A percentile compares a stretch with the other conserved stretches of the same genome.
Evolutionary conservation across 2,113 vertebrate genomes (phyloP).

Genomic region (Tupaia tana): DNA sequence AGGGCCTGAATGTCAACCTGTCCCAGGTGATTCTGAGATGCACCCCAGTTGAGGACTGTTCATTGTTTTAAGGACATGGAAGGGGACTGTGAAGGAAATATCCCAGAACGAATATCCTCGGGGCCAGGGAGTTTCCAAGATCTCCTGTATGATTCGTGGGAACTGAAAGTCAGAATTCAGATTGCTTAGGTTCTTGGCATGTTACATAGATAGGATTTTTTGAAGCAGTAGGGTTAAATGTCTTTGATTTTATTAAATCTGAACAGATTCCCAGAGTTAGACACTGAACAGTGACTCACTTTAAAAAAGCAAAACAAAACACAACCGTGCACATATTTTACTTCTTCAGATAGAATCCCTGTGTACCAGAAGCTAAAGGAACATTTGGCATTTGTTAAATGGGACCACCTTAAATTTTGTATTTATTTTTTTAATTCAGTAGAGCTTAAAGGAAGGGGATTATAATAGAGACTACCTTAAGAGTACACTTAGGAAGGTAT

Average conservation of each 20-base stretch:
- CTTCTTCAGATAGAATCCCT: slow-evolving; percentile 11
- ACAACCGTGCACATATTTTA: neutral
- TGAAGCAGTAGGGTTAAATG: neutral
- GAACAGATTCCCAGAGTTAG: slow-evolving; percentile 19
- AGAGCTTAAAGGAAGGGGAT: slow-evolving; percentile 21
- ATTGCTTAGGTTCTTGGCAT: neutral
- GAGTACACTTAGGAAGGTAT: slow-evolving; percentile 25
- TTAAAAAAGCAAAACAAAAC: neutral
- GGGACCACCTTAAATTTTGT: neutral
- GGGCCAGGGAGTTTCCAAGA: neutral
- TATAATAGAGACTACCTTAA: slow-evolving; percentile 32
- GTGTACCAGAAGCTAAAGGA: neutral
- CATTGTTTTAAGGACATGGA: neutral
- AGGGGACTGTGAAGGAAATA: neutral
- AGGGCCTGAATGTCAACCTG: neutral
- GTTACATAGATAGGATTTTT: neutral
- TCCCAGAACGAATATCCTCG: neutral
- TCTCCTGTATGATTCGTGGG: neutral
- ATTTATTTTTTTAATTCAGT: slow-evolving; percentile 23
- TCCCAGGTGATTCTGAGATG: neutral
- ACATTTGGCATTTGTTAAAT: slow-evolving; percentile 39
- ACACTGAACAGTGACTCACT: slow-evolving; percentile 25
- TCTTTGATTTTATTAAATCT: slow-evolving; percentile 9
- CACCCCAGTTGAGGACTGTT: neutral
- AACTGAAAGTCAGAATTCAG: slow-evolving; percentile 6